phyloP scores from a whole-genome alignment of 2,888 invertebrate species.

The Strigamia maritima region DNA sequence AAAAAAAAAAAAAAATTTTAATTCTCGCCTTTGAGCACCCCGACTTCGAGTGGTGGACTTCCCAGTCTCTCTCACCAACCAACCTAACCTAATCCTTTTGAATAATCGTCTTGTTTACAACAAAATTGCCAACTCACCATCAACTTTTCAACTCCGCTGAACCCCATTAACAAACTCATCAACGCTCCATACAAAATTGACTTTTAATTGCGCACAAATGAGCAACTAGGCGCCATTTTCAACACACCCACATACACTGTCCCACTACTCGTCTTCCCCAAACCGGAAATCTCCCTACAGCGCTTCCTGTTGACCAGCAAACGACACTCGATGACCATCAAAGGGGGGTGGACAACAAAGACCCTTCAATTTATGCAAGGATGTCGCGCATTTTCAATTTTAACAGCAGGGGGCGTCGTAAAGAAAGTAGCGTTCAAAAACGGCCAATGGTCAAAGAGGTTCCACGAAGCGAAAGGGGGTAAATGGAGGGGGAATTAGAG shows the following conservation, averaged over 20 bases:
- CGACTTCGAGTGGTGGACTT: too few relatives aligned
- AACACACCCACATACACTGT: too few relatives aligned
- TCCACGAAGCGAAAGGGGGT: neutral
- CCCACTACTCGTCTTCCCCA: neutral
- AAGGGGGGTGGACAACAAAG: neutral
- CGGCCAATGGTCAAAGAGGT: neutral
- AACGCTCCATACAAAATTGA: slow-evolving; percentile 1
- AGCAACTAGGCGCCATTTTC: slow-evolving; percentile 7
- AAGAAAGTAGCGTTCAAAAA: neutral
- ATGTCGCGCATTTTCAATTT: neutral
- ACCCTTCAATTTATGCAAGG: neutral
- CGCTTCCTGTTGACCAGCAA: slow-evolving; percentile 9
- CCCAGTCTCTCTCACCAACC: too few relatives aligned
- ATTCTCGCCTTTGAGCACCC: too few relatives aligned
- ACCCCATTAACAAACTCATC: slow-evolving; percentile 8
- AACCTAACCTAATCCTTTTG: neutral
- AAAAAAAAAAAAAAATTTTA: too few relatives aligned
- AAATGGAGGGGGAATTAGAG: neutral
- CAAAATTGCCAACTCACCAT: slow-evolving; percentile 15
- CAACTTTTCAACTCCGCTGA: slow-evolving; percentile 8
- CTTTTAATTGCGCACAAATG: slow-evolving; percentile 10
- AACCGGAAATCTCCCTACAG: neutral
- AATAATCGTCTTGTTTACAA: slow-evolving; percentile 10
- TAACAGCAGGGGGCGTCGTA: neutral
- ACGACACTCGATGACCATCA: slow-evolving; percentile 3